phyloP scores from a whole-genome alignment of 2,888 invertebrate genomes.

The Lasioglossum calceatum region DNA sequence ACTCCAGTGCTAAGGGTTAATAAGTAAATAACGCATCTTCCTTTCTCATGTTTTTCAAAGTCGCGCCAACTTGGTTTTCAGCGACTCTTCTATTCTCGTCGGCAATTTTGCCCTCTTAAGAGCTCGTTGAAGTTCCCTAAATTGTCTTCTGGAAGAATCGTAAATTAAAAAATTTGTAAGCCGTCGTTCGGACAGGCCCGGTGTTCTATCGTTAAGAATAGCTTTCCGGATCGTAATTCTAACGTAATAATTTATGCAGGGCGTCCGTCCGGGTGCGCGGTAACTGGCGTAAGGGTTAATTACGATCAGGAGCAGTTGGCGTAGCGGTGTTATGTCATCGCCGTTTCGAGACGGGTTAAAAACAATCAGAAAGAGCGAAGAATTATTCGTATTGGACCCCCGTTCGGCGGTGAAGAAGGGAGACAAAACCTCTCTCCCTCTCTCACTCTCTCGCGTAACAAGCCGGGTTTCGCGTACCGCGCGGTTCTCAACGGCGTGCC shows the following conservation, averaged over 20 bases:
- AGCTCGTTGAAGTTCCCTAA: neutral
- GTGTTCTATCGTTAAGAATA: constrained; percentile 2
- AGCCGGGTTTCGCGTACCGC: constrained; percentile 24
- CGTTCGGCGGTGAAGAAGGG: neutral
- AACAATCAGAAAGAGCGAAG: constrained; percentile 40
- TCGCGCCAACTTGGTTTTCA: neutral
- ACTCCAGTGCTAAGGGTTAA: no score
- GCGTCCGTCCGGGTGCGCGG: neutral
- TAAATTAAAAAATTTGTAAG: neutral
- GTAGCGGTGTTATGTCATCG: constrained; percentile 44
- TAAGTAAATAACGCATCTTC: neutral
- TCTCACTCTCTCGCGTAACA: constrained; percentile 18
- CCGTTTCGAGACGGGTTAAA: constrained; percentile 22
- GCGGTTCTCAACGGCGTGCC: constrained; percentile 25
- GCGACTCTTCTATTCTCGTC: neutral
- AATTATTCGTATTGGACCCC: constrained; percentile 46
- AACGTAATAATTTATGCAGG: neutral
- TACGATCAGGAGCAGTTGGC: neutral
- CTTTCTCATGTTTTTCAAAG: neutral
- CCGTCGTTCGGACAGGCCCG: neutral
- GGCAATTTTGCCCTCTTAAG: neutral
- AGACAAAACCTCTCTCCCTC: neutral
- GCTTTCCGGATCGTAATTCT: neutral
- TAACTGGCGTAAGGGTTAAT: neutral
- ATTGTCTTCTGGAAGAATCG: neutral